A percentile compares a stretch with the other conserved stretches of the same genome.
These are phyloP conservation scores for Galendromus occidentalis DNA, from an alignment of 1,140 invertebrate genomes.

Conservation along the genomic window DNA sequence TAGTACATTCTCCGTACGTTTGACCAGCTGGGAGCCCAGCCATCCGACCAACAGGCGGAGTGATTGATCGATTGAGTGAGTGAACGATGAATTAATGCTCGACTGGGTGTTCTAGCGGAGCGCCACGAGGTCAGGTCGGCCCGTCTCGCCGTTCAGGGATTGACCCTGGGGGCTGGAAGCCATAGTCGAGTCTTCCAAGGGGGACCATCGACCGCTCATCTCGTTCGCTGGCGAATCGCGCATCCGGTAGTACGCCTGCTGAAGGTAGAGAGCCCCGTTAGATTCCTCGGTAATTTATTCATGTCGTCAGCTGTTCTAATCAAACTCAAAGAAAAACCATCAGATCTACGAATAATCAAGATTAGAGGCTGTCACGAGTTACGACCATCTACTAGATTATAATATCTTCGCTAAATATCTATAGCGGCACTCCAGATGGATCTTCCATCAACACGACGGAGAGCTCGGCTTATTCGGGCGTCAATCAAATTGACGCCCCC, in stretches of 20 bases:
- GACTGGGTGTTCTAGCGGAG: neutral
- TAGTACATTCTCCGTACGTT: neutral
- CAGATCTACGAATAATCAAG: too few relatives aligned
- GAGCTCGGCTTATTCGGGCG: too few relatives aligned
- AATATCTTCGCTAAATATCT: too few relatives aligned
- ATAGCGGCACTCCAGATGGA: too few relatives aligned
- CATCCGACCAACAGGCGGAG: neutral
- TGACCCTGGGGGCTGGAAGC: conserved; percentile 3
- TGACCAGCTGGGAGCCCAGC: neutral
- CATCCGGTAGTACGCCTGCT: conserved; percentile 6
- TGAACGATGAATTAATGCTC: neutral
- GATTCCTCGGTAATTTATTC: too few relatives aligned
- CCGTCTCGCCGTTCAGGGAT: conserved; percentile 4
- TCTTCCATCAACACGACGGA: too few relatives aligned
- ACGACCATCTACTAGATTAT: too few relatives aligned
- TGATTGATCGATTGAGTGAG: neutral
- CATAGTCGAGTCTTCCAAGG: conserved; percentile 11
- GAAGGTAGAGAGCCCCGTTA: neutral
- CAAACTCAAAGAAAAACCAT: too few relatives aligned
- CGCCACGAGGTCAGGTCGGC: conserved; percentile 9
- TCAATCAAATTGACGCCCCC: too few relatives aligned
- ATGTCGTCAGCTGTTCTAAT: too few relatives aligned
- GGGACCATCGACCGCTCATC: conserved; percentile 6
- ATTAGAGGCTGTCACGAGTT: too few relatives aligned
- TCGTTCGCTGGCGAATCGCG: conserved; percentile 8